These are phyloP conservation scores for Mesoligia furuncula DNA, from an alignment of 2,888 invertebrate species.

Conservation along the genomic window DNA sequence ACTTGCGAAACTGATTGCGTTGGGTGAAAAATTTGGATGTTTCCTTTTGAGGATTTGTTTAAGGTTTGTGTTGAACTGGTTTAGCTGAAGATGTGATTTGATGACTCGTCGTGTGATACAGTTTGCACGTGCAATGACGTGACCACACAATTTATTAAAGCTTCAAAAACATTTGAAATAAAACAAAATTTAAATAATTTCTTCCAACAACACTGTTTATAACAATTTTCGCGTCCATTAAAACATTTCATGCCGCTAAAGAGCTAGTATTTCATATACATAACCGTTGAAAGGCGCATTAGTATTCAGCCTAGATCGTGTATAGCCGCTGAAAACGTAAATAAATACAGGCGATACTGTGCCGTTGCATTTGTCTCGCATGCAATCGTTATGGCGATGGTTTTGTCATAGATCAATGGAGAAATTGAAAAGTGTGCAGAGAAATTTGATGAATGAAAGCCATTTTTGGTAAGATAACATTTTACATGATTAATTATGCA, in stretches of 20 bases:
- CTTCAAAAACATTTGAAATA: not conserved
- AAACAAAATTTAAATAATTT: not conserved
- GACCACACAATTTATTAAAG: not conserved
- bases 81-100: not conserved
- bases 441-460: not conserved
- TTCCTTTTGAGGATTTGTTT: not conserved
- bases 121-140: not conserved
- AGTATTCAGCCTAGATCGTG: constrained; percentile 66
- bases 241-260: constrained; percentile 53
- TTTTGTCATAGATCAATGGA: constrained; percentile 53
- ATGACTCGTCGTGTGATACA: not conserved
- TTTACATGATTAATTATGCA: not conserved
- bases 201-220: not conserved
- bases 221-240: constrained; percentile 31
- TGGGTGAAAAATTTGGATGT: not conserved
- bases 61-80: not conserved
- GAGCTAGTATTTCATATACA: constrained; percentile 50
- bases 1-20: constrained; percentile 6
- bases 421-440: not conserved
- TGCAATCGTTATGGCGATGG: constrained; percentile 65
- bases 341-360: constrained; percentile 59
- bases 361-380: constrained; percentile 65
- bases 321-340: constrained; percentile 61
- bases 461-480: not conserved
- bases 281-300: constrained; percentile 61